Conservation (phyloP, 2,888 invertebrate genomes). For the Teleogryllus oceanicus region DNA sequence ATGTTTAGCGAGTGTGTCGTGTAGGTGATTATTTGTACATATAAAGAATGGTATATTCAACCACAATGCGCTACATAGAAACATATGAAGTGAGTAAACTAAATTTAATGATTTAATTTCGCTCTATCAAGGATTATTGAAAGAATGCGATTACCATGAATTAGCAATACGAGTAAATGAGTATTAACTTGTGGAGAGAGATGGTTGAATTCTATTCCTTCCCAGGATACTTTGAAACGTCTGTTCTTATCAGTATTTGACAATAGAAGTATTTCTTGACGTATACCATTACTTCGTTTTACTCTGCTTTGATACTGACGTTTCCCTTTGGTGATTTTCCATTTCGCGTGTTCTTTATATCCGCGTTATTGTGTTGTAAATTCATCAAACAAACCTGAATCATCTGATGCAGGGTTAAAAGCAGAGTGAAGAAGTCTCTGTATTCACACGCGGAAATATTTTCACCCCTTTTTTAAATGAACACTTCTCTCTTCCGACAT, state of each 20-base stretch:
- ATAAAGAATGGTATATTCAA: neutral
- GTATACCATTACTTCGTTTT: no score
- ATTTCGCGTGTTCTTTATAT: neutral
- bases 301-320: neutral
- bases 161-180: no score
- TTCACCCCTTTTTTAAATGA: no score
- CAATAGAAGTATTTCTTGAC: no score
- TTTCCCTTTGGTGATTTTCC: neutral
- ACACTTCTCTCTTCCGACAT: neutral
- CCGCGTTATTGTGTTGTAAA: neutral
- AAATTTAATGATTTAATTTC: neutral
- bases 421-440: no score
- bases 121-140: neutral
- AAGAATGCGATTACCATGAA: neutral
- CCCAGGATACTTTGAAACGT: neutral
- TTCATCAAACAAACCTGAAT: no score
- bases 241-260: neutral
- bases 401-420: no score
- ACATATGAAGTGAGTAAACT: neutral
- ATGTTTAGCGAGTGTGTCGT: neutral
- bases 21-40: conserved; percentile 1
- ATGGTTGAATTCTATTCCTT: neutral
- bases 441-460: no score
- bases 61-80: neutral
- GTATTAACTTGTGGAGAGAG: no score